A percentile compares a stretch with the other conserved stretches of the same genome.
These are phyloP conservation scores for Gymnothorax reevesii DNA, from an alignment of 2,797 vertebrate genomes.

Conservation along the genomic window DNA sequence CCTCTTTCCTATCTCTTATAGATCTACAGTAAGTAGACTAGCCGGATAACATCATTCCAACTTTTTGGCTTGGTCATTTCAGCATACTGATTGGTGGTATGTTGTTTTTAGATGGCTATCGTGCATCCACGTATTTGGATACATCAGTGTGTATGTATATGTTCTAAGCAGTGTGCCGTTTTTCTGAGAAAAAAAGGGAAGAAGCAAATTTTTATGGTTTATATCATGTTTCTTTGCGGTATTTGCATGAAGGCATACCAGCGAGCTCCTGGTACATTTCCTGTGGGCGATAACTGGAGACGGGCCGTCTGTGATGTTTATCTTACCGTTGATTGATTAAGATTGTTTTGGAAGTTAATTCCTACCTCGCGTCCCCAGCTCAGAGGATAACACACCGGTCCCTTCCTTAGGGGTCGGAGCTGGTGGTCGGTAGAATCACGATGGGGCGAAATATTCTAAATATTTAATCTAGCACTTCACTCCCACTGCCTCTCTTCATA, in stretches of 20 bases:
- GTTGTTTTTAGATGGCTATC: constrained; percentile 51
- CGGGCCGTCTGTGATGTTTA: constrained; percentile 64
- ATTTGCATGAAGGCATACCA: constrained; percentile 41
- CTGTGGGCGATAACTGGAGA: constrained; percentile 63
- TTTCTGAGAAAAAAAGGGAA: constrained; percentile 48
- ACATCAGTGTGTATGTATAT: constrained; percentile 45
- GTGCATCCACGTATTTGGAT: constrained; percentile 50
- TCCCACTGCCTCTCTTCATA: constrained; percentile 26
- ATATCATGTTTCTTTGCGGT: constrained; percentile 58
- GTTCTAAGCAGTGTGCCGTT: constrained; percentile 47
- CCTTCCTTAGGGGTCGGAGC: constrained; percentile 40
- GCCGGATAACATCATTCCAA: constrained; percentile 54
- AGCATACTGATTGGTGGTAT: constrained; percentile 56
- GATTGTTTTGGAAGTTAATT: constrained; percentile 60
- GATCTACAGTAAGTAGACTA: constrained; percentile 37
- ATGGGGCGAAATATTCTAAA: constrained; percentile 56
- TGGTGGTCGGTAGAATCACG: constrained; percentile 40
- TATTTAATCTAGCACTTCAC: constrained; percentile 54
- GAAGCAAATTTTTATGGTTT: constrained; percentile 52
- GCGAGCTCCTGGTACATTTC: constrained; percentile 43
- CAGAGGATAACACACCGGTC: constrained; percentile 43
- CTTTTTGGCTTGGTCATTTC: constrained; percentile 23
- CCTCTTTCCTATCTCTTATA: constrained; percentile 51
- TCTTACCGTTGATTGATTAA: constrained; percentile 40
- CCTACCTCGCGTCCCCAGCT: constrained; percentile 47